Evolutionary conservation across 30 jellyfish, hydroid and myxozoan species (phyloP).

Genomic region (Pseudorhiza aurosa): DNA sequence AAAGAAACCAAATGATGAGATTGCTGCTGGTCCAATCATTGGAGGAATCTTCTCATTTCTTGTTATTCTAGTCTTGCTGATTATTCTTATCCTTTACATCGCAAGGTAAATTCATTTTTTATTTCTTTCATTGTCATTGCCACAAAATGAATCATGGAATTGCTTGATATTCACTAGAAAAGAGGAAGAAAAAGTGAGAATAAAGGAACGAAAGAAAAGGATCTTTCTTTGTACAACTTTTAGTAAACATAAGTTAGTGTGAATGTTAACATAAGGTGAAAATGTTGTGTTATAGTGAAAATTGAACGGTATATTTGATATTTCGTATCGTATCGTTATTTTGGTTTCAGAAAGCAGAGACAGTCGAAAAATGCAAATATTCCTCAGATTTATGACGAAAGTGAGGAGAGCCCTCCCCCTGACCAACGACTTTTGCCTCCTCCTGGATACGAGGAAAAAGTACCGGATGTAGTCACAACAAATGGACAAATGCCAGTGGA

Average conservation of each 20-base stretch:
- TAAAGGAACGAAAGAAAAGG: no score
- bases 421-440: constrained; percentile 51
- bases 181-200: no score
- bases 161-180: no score
- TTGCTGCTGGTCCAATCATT: constrained; percentile 74
- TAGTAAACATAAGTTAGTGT: no score
- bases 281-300: no score
- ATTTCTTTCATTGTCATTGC: no score
- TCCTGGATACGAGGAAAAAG: constrained; percentile 20
- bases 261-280: no score
- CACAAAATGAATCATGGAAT: no score
- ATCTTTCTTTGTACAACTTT: no score
- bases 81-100: constrained; percentile 60
- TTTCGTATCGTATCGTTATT: background rate
- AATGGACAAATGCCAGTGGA: constrained; percentile 52
- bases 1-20: constrained; percentile 40
- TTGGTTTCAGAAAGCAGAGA: constrained; percentile 32
- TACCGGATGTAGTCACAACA: constrained; percentile 66
- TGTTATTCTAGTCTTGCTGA: constrained; percentile 69
- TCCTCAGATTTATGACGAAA: background rate
- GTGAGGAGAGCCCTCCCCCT: constrained; percentile 35
- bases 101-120: constrained; percentile 61
- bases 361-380: constrained; percentile 15
- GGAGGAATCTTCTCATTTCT: constrained; percentile 90
- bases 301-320: no score